Percentiles rank a stretch among this genome's conserved stretches.
phyloP scores from a whole-genome alignment of 1,140 invertebrate genomes.

The Hyphantria cunea region DNA sequence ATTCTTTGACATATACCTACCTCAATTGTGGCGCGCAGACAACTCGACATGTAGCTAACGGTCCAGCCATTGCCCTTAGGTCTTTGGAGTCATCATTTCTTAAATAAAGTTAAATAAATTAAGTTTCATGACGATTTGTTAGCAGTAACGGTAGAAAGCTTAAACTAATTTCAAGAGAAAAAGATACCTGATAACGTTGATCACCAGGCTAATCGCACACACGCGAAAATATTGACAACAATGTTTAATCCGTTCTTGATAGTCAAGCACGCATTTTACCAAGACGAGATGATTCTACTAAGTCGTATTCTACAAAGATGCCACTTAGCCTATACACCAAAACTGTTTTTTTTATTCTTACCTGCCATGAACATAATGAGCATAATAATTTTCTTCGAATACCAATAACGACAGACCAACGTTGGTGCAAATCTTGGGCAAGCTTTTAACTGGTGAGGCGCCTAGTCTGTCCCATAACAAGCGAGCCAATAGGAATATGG shows the following conservation, averaged over 20 bases:
- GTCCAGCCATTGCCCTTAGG: conserved; percentile 45
- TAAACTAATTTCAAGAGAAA: too few relatives aligned
- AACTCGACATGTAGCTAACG: conserved; percentile 55
- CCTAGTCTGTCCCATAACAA: conserved; percentile 38
- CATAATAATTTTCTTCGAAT: conserved; percentile 66
- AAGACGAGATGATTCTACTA: too few relatives aligned
- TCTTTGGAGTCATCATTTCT: conserved; percentile 58
- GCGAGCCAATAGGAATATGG: conserved; percentile 30
- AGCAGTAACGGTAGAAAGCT: too few relatives aligned
- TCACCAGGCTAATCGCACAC: too few relatives aligned
- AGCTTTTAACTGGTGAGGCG: conserved; percentile 31
- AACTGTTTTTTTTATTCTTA: conserved; percentile 25
- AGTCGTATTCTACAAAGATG: too few relatives aligned
- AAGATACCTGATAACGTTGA: too few relatives aligned
- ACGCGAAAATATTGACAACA: too few relatives aligned
- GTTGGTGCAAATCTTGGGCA: conserved; percentile 49
- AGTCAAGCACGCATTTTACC: too few relatives aligned
- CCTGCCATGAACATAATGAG: conserved; percentile 72
- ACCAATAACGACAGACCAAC: conserved; percentile 58
- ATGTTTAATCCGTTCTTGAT: too few relatives aligned
- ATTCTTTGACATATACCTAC: conserved; percentile 33
- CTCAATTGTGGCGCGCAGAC: conserved; percentile 61
- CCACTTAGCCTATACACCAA: not conserved
- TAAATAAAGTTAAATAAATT: conserved; percentile 8
- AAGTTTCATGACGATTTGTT: too few relatives aligned